Percentiles rank a stretch among this genome's conserved stretches.
phyloP scores from a whole-genome alignment of 2,113 vertebrate species.

The Regulus satrapa region DNA sequence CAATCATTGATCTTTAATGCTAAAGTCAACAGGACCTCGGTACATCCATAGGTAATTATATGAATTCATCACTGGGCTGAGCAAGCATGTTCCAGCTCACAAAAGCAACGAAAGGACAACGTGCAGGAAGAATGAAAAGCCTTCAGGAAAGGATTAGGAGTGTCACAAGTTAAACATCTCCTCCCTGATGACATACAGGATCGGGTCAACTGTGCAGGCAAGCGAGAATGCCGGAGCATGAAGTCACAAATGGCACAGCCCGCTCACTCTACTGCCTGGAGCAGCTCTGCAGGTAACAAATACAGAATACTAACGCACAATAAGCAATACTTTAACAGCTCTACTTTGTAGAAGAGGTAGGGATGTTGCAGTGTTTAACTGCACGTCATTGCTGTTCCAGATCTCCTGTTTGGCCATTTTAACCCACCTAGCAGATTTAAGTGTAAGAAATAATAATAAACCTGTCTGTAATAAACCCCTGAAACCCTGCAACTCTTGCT shows the following conservation, averaged over 20 bases:
- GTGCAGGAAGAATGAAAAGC: constrained; percentile 60
- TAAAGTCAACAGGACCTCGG: constrained; percentile 39
- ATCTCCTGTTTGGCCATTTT: background rate
- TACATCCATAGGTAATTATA: constrained; percentile 34
- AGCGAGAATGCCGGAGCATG: background rate
- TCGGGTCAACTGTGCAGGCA: constrained; percentile 53
- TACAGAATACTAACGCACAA: background rate
- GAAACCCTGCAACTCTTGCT: background rate
- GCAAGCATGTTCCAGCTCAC: constrained; percentile 51
- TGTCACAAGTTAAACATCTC: constrained; percentile 65
- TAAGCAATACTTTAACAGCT: background rate
- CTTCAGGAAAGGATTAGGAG: constrained; percentile 64
- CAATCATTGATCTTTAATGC: constrained; percentile 21
- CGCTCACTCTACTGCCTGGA: background rate
- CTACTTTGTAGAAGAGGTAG: background rate
- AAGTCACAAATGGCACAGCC: background rate
- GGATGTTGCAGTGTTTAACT: background rate
- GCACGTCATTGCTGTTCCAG: background rate
- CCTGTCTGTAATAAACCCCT: background rate
- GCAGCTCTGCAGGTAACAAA: background rate
- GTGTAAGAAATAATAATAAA: constrained; percentile 8
- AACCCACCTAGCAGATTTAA: background rate
- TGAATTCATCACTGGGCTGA: constrained; percentile 48
- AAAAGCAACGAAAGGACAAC: constrained; percentile 50
- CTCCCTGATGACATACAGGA: constrained; percentile 63